phyloP scores from a whole-genome alignment of 92 coral and sea anemone species.

The Phymanthus crucifer region DNA sequence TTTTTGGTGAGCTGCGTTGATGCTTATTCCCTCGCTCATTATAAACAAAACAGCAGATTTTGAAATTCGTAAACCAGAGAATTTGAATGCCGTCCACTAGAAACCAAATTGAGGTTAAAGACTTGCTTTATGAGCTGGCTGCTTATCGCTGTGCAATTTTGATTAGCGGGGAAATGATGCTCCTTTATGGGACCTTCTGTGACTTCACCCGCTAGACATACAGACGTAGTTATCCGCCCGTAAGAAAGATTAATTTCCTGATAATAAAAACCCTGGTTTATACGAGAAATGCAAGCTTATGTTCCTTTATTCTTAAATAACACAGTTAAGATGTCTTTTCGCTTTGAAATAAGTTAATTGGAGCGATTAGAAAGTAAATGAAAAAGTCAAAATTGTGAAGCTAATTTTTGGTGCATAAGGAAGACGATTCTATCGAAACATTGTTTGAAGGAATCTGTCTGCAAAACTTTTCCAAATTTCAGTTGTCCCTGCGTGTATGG shows the following conservation, averaged over 20 bases:
- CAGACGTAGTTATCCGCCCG: background rate
- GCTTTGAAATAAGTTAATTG: background rate
- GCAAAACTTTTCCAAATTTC: too few relatives aligned
- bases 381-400: background rate
- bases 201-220: background rate
- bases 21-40: too few relatives aligned
- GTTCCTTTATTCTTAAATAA: background rate
- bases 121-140: background rate
- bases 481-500: background rate
- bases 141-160: background rate
- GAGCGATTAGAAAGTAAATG: background rate
- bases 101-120: constrained; percentile 1
- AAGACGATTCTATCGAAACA: too few relatives aligned
- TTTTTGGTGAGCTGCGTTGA: too few relatives aligned
- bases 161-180: background rate
- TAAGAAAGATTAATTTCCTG: background rate
- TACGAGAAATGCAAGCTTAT: background rate
- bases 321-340: background rate
- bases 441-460: too few relatives aligned
- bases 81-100: too few relatives aligned
- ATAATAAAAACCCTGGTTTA: background rate
- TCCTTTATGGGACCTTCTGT: background rate
- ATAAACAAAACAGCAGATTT: background rate
- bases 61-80: background rate
- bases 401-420: too few relatives aligned